Evolutionary conservation across 2,888 invertebrate genomes (phyloP).

Genomic region (Euclidia mi): DNA sequence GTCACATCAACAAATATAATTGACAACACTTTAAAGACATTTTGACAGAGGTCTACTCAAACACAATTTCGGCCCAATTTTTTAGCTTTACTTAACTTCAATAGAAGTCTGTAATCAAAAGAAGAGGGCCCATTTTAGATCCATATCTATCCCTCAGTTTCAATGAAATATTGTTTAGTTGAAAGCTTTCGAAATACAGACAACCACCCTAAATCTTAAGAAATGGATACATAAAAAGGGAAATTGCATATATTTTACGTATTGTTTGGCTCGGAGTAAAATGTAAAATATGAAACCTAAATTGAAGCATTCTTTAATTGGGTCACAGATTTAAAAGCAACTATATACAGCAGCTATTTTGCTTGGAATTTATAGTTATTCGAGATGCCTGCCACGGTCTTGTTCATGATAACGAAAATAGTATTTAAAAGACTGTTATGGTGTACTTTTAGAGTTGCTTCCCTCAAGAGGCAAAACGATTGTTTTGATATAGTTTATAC

Average conservation of each 20-base stretch:
- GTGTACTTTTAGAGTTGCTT: too few species aligned
- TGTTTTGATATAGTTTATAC: too few species aligned
- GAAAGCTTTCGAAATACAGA: too few species aligned
- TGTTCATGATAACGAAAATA: too few species aligned
- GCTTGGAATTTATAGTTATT: not conserved
- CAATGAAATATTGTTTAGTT: too few species aligned
- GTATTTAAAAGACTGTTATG: too few species aligned
- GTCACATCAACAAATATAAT: conserved; percentile 13
- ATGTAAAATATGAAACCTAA: conserved; percentile 19
- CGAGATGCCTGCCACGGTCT: too few species aligned
- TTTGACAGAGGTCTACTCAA: conserved; percentile 6
- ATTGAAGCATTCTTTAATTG: conserved; percentile 18
- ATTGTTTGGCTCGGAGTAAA: conserved; percentile 19
- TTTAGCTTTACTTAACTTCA: conserved; percentile 7
- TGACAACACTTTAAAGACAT: conserved; percentile 5
- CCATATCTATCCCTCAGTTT: conserved; percentile 21
- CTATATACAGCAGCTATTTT: not conserved
- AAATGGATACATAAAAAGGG: conserved; percentile 34
- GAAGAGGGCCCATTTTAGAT: conserved; percentile 1
- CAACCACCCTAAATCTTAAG: conserved; percentile 34
- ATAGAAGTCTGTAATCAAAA: conserved; percentile 13
- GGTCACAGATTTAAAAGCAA: too few species aligned
- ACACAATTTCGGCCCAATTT: conserved; percentile 4
- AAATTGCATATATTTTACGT: conserved; percentile 37
- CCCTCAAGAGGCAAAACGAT: too few species aligned